phyloP scores from a whole-genome alignment of 2,888 invertebrate species.

The Mechanitis messenoides region DNA sequence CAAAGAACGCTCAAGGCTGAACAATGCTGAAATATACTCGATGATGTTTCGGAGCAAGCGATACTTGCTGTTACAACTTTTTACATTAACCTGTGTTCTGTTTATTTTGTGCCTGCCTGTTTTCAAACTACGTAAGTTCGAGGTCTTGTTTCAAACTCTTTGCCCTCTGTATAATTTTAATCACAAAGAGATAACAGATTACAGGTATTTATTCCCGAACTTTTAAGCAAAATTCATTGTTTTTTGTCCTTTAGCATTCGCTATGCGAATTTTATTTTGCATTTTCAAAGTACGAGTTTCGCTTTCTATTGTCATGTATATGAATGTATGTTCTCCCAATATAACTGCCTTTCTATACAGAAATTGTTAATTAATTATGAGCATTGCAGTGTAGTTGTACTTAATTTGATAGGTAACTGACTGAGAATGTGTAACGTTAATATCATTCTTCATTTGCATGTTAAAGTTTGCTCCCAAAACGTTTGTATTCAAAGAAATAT shows the following conservation, averaged over 20 bases:
- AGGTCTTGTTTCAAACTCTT: constrained; percentile 63
- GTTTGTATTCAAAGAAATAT: neutral
- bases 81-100: constrained; percentile 65
- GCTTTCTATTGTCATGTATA: constrained; percentile 1
- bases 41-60: constrained; percentile 63
- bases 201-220: constrained; percentile 45
- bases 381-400: neutral
- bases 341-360: no score
- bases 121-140: constrained; percentile 60
- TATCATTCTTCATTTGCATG: neutral
- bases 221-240: constrained; percentile 49
- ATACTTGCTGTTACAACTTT: constrained; percentile 58
- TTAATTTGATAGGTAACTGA: constrained; percentile 3
- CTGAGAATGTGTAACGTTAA: neutral
- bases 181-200: constrained; percentile 66
- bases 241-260: constrained; percentile 37
- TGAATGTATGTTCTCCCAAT: neutral
- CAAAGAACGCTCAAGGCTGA: constrained; percentile 29
- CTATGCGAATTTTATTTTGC: constrained; percentile 19
- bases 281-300: constrained; percentile 3
- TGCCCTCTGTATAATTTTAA: constrained; percentile 60
- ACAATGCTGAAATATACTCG: constrained; percentile 41
- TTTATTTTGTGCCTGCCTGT: constrained; percentile 64
- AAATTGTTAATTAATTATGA: neutral
- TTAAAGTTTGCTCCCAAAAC: neutral